These are phyloP conservation scores for Limnephilus auricula DNA, from an alignment of 2,888 invertebrate species.

Conservation along the genomic window DNA sequence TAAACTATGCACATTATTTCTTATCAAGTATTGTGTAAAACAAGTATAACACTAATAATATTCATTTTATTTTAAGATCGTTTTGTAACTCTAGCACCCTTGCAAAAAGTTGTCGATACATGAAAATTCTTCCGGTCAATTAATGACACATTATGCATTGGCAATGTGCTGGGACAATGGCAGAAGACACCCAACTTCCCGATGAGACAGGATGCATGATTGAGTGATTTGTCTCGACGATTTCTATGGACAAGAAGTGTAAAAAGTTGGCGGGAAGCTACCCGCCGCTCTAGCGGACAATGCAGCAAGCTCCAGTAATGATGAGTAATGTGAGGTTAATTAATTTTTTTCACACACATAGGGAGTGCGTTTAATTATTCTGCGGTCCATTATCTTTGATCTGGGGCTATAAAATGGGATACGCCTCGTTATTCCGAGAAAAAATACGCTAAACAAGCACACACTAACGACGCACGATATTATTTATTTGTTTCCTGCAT, in stretches of 20 bases:
- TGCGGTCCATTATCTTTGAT: not conserved
- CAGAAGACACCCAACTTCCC: not conserved
- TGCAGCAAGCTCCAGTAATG: conserved; percentile 3
- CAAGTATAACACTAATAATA: too few species aligned
- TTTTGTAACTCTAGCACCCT: not conserved
- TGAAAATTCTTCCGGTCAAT: conserved; percentile 16
- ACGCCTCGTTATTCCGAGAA: not conserved
- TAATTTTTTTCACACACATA: not conserved
- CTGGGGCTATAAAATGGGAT: not conserved
- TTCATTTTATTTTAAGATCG: not conserved
- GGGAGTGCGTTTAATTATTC: not conserved
- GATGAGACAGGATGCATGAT: not conserved
- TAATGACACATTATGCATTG: conserved; percentile 15
- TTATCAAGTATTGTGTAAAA: too few species aligned
- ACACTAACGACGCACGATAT: not conserved
- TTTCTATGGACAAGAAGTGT: not conserved
- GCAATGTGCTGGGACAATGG: not conserved
- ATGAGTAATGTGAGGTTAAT: conserved; percentile 3
- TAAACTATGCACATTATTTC: too few species aligned
- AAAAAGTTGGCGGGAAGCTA: conserved; percentile 28
- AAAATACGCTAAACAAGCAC: not conserved
- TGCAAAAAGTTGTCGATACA: conserved; percentile 7
- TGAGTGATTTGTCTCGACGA: conserved; percentile 32
- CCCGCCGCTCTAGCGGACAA: conserved; percentile 20
- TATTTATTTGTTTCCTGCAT: not conserved